A percentile compares a stretch with the other conserved stretches of the same genome.
phyloP scores from a whole-genome alignment of 1,140 invertebrate genomes.

The Drosophila bocqueti region DNA sequence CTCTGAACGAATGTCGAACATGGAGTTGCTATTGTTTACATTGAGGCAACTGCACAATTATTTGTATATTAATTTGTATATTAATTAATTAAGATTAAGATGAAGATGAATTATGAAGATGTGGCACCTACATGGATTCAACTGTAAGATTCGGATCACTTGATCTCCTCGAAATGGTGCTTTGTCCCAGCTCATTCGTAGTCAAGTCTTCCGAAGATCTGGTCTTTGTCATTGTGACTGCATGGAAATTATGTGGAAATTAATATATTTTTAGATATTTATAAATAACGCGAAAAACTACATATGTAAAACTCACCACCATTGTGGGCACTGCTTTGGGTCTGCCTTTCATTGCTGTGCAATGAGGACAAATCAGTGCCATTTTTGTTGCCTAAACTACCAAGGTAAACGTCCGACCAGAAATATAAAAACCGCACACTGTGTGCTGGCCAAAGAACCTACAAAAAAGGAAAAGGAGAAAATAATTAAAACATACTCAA shows the following conservation, averaged over 20 bases:
- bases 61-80: background rate
- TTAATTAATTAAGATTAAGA: background rate
- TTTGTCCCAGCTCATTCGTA: constrained; percentile 87
- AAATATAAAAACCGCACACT: constrained; percentile 92
- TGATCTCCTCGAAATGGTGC: constrained; percentile 88
- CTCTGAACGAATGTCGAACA: constrained; percentile 66
- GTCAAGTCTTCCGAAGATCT: constrained; percentile 92
- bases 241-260: background rate
- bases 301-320: constrained; percentile 38
- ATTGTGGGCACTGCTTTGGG: constrained; percentile 64
- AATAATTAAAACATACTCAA: constrained; percentile 36
- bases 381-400: constrained; percentile 85
- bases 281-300: background rate
- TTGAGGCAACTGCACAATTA: constrained; percentile 49
- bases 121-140: constrained; percentile 86
- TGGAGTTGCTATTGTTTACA: constrained; percentile 65
- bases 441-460: constrained; percentile 93
- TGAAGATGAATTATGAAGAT: no score
- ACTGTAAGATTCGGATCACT: constrained; percentile 93
- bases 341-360: constrained; percentile 83
- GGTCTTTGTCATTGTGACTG: constrained; percentile 90
- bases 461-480: background rate
- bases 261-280: background rate
- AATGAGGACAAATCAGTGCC: constrained; percentile 70
- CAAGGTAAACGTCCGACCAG: constrained; percentile 94